A percentile compares a stretch with the other conserved stretches of the same genome.
Conservation (phyloP, 2,888 invertebrate species). For the Arrhopalites spinosus region DNA sequence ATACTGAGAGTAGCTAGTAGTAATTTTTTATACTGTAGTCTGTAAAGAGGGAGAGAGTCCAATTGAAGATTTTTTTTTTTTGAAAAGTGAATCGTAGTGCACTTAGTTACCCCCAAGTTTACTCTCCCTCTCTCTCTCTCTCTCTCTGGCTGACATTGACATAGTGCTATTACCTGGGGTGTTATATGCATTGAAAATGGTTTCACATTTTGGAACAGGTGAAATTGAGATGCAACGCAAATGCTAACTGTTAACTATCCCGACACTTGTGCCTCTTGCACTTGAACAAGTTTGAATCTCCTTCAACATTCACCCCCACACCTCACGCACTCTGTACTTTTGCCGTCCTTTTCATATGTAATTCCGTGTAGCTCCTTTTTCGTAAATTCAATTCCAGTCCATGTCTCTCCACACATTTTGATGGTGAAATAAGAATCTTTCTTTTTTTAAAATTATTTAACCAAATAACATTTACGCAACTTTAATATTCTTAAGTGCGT, state of each 20-base stretch:
- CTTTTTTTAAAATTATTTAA: neutral
- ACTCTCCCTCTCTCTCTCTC: neutral
- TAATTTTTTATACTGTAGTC: too few relatives aligned
- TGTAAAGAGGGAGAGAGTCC: too few relatives aligned
- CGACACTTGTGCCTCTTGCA: conserved; percentile 21
- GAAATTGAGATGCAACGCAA: conserved; percentile 30
- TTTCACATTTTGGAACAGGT: conserved; percentile 26
- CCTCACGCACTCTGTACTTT: neutral
- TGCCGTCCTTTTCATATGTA: neutral
- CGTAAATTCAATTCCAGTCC: too few relatives aligned
- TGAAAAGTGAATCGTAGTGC: neutral
- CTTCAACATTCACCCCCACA: neutral
- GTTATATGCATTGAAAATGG: conserved; percentile 18
- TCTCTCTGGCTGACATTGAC: conserved; percentile 29
- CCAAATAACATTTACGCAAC: neutral
- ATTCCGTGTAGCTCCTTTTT: neutral
- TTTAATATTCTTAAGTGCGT: neutral
- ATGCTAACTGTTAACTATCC: conserved; percentile 11
- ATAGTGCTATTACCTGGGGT: conserved; percentile 31
- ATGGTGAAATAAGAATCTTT: too few relatives aligned
- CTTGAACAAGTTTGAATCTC: too few relatives aligned
- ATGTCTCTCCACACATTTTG: too few relatives aligned
- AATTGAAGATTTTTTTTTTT: too few relatives aligned
- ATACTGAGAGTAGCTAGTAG: too few relatives aligned
- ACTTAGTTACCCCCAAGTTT: neutral